Conservation (phyloP, 2,797 vertebrate species). For the Tamandua tetradactyla region DNA sequence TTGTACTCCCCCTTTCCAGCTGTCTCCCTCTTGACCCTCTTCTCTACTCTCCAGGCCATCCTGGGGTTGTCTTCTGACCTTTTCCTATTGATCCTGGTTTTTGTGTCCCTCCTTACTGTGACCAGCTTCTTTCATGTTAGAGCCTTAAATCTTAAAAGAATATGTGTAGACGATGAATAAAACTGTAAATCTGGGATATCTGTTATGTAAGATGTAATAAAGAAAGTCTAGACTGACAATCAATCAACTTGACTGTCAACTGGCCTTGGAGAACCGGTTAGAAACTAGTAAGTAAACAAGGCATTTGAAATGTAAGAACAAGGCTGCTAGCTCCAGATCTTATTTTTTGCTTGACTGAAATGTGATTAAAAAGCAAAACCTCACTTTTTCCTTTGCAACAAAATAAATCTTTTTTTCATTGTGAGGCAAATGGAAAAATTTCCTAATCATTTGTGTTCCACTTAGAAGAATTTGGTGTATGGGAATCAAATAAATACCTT, state of each 20-base stretch:
- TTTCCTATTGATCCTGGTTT: not conserved
- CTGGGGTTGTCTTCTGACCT: not conserved
- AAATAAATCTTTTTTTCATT: not conserved
- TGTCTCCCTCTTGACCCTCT: not conserved
- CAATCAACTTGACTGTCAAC: fast-evolving
- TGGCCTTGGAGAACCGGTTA: not conserved
- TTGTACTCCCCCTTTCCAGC: not conserved
- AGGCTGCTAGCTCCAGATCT: fast-evolving
- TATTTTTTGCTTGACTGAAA: not conserved
- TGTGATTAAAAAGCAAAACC: not conserved
- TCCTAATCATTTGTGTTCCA: not conserved
- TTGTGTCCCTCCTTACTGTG: not conserved
- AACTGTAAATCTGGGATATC: fast-evolving
- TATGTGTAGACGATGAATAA: not conserved
- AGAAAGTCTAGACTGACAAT: fast-evolving
- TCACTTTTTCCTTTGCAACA: not conserved
- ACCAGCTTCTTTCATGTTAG: not conserved
- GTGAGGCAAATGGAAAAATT: not conserved
- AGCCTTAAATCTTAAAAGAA: not conserved
- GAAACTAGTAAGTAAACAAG: fast-evolving
- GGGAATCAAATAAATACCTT: not conserved
- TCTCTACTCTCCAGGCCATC: not conserved
- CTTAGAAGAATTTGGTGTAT: constrained; percentile 40
- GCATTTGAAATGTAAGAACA: fast-evolving
- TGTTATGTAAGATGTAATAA: fast-evolving